These are phyloP conservation scores for Eupithecia subfuscata DNA, from an alignment of 2,888 invertebrate species.

Conservation along the genomic window DNA sequence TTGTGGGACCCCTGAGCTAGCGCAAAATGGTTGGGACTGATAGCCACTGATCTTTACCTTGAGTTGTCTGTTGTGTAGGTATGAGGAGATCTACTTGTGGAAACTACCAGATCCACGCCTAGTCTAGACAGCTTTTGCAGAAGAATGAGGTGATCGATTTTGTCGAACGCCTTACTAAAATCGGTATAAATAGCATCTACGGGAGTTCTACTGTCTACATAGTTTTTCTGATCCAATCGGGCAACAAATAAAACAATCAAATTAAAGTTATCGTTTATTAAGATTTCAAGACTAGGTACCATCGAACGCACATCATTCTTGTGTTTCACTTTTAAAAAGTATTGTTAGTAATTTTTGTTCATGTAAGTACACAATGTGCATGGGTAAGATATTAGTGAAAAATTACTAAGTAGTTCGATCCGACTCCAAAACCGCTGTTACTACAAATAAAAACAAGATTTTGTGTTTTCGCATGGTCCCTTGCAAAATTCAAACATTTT, in stretches of 20 bases:
- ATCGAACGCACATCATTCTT: not conserved
- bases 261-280: not conserved
- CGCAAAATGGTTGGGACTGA: too few relatives aligned
- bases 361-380: not conserved
- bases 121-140: too few relatives aligned
- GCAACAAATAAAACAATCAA: not conserved
- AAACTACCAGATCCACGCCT: too few relatives aligned
- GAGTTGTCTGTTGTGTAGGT: too few relatives aligned
- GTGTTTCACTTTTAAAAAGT: not conserved
- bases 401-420: not conserved
- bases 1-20: too few relatives aligned
- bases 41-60: too few relatives aligned
- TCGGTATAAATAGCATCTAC: too few relatives aligned
- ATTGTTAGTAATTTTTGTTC: not conserved
- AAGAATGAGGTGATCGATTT: too few relatives aligned
- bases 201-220: too few relatives aligned
- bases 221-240: too few relatives aligned
- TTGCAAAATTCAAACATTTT: not conserved
- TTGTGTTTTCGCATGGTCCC: constrained; percentile 8
- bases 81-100: too few relatives aligned
- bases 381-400: not conserved
- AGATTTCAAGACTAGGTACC: not conserved
- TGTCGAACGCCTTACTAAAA: too few relatives aligned
- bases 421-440: not conserved
- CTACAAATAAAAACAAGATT: not conserved